phyloP scores from a whole-genome alignment of 2,113 vertebrate genomes.

The Calonectris borealis region DNA sequence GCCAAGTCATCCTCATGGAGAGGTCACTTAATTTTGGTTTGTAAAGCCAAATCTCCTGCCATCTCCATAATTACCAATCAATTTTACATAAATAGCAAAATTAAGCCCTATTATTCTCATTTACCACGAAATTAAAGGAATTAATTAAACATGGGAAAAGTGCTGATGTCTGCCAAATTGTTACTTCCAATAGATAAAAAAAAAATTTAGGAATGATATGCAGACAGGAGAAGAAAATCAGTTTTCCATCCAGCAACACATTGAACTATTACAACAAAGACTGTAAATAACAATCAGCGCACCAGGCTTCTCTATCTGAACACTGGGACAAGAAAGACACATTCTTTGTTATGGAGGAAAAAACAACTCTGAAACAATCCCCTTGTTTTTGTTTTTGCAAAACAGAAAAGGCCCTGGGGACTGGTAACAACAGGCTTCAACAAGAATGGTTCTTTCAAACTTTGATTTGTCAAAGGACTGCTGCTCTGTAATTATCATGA shows the following conservation, averaged over 20 bases:
- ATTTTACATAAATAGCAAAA: constrained; percentile 78
- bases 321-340: background rate
- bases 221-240: constrained; percentile 14
- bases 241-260: background rate
- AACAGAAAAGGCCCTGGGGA: background rate
- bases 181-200: constrained; percentile 60
- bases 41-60: constrained; percentile 63
- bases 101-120: constrained; percentile 78
- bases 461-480: constrained; percentile 7
- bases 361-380: background rate
- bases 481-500: background rate
- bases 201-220: constrained; percentile 34
- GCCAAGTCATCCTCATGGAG: constrained; percentile 55
- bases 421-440: background rate
- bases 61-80: constrained; percentile 74
- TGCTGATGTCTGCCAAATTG: constrained; percentile 67
- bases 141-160: constrained; percentile 76
- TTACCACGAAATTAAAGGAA: constrained; percentile 78
- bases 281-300: background rate
- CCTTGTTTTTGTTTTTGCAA: background rate
- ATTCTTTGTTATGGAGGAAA: background rate
- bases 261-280: background rate
- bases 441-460: background rate
- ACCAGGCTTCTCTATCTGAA: background rate
- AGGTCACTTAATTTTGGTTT: constrained; percentile 71